Evolutionary conservation across 2,113 vertebrate genomes (phyloP), one percentile per base, ranked within the genome.

Genomic region (Alligator mississippiensis): DNA sequence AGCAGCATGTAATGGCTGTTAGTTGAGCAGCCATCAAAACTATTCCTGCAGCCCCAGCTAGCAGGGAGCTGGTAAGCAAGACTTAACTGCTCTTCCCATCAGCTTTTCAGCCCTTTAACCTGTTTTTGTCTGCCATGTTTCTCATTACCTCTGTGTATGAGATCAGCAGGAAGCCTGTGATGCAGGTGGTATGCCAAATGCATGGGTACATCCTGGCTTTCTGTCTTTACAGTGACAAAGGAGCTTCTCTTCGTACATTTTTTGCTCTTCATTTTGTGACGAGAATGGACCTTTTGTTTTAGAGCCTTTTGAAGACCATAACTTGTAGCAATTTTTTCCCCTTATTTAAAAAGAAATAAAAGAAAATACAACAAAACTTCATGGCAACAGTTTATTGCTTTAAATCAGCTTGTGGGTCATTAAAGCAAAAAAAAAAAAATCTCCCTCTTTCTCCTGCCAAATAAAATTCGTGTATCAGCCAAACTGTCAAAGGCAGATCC

Each of bases 201-300:
- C 97, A 96, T 66, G 96, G 96, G 95, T 92, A 96, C 90, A 83
- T 87, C 97, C 94, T 62, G 94, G 95, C 91, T 88, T 88, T 68
- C 0, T 59, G 96, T 96, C 95, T 84, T 3, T 94, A 90, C 96
- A 89, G 61, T 54, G 96, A 70, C 91, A 17, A 96, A 97, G 97
- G 96, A 95, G 96, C 96, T 96, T 95, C 94, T 96, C 94, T 93
- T 95, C 93, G 92, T 60, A 86, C 87, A 88, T 87, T 62, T 93
- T 85, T 82, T 96, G 88, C 90, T 86, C 94, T 95, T 87, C 88
- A 13, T 91, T 93, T 90, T 5, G 0, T 59, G 92, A 81, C 86
- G 92, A 97, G 97, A 97, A 97, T 85, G 94, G 96, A 87, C 96
- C 96, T 96, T 97, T 96, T 97, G 97, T 97, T 96, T 94, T 84